Percentiles rank a stretch among this genome's conserved stretches.
phyloP scores from a whole-genome alignment of 2,888 invertebrate genomes.

The Epistrophe eligans region DNA sequence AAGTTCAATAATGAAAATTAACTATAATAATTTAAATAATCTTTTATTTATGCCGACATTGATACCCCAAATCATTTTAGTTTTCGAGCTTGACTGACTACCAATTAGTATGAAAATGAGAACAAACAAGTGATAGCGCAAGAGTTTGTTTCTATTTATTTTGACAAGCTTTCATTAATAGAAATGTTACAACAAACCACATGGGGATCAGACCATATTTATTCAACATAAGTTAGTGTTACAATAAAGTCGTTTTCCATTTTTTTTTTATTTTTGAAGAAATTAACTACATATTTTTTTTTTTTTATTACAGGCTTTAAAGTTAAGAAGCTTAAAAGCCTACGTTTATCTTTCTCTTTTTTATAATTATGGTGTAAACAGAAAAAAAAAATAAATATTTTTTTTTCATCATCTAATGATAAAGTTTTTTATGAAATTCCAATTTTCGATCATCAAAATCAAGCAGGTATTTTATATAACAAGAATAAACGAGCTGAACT shows the following conservation, averaged over 20 bases:
- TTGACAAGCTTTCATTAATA: conserved; percentile 1
- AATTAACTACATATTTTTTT: background rate
- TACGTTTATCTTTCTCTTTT: background rate
- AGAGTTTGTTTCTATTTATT: background rate
- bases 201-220: background rate
- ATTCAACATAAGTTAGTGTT: conserved; percentile 13
- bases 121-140: conserved; percentile 4
- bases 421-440: background rate
- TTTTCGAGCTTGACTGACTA: conserved; percentile 10
- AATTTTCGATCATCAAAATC: background rate
- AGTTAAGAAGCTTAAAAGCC: conserved; percentile 30
- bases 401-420: background rate
- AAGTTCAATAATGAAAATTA: background rate
- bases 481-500: too few relatives aligned
- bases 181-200: background rate
- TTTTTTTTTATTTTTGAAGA: background rate
- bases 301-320: background rate
- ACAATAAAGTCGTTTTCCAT: background rate
- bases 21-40: conserved; percentile 27
- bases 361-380: background rate
- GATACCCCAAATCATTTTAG: background rate
- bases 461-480: background rate
- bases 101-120: conserved; percentile 17
- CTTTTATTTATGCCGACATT: background rate
- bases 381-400: background rate